Evolutionary conservation across 2,113 vertebrate species (phyloP).

Genomic region (Saguinus imperator): DNA sequence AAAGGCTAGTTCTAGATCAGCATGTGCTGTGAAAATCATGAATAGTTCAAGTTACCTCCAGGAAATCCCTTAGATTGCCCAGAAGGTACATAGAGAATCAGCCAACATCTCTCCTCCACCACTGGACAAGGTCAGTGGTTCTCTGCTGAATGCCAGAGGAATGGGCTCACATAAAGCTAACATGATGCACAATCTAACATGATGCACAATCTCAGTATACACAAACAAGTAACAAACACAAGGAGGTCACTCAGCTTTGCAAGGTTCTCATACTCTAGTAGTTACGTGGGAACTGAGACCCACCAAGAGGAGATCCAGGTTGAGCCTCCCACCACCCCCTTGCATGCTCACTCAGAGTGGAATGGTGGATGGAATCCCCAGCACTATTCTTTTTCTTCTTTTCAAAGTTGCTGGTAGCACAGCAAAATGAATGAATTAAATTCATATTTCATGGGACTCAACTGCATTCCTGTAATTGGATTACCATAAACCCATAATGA

Average conservation of each 20-base stretch:
- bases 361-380: not conserved
- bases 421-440: not conserved
- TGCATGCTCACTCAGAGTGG: not conserved
- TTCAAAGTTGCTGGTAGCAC: not conserved
- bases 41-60: not conserved
- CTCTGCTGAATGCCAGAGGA: not conserved
- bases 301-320: not conserved
- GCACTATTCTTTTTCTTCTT: not conserved
- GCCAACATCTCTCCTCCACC: not conserved
- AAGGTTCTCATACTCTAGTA: not conserved
- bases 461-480: not conserved
- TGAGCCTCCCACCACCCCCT: not conserved
- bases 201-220: not conserved
- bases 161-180: not conserved
- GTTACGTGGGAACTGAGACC: not conserved
- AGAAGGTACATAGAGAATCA: not conserved
- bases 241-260: rapidly evolving
- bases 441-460: not conserved
- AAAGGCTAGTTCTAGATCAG: not conserved
- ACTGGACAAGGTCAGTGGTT: not conserved
- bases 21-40: not conserved
- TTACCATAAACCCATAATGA: not conserved
- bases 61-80: not conserved
- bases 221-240: not conserved
- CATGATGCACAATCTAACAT: not conserved